Base-by-base conservation (phyloP, 2,113 vertebrate genomes). In the Chroicocephalus ridibundus region DNA sequence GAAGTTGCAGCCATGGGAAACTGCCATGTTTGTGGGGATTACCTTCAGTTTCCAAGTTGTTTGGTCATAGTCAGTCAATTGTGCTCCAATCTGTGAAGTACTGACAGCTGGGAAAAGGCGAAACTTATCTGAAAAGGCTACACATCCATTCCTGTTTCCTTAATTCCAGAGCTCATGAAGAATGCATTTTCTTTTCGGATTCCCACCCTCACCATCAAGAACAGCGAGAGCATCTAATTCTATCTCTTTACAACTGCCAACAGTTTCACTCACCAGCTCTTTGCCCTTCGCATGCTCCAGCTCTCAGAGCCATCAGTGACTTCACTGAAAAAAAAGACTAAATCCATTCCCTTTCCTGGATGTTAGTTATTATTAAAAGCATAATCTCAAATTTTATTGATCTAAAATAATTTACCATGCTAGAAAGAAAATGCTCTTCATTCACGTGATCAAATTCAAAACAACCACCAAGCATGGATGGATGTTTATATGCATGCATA, bases 41-140 rank as follows among this genome's bases (percentile, higher is more conserved):
- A 99, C 98, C 96, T 99, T 98, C 87, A 98, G 94, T 90, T 99
- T 99, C 84, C 98, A 98, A 38, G 98, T 99, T 91, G 99, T 74
- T 74, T 98, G 99, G 93, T 99, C 98, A 79, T 98, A 99, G 74
- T 99, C 98, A 12, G 97, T 51, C 40, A 99, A 92, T 69, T 98
- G 98, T 55, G 98, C 46, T 94, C 99, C 98, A 36, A 93, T 97
- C 98, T 99, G 86, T 21, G 57, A 94, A 83, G 31, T 26, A 19
- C n/a, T 36, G 54, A 36, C 38, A 46, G 38, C 40, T 20, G 12
- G 26, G 24, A 94, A 61, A 64, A 52, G 34, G 21, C 7, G 13
- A 64, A 24, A 74, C 42, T 38, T 57, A 38, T 40, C 32, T n/a
- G n/a, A 58, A 60, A 49, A 71, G 80, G 29, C 29, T 20, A 13